Conservation (phyloP, 2,113 vertebrate genomes). For the Etia nguti region DNA sequence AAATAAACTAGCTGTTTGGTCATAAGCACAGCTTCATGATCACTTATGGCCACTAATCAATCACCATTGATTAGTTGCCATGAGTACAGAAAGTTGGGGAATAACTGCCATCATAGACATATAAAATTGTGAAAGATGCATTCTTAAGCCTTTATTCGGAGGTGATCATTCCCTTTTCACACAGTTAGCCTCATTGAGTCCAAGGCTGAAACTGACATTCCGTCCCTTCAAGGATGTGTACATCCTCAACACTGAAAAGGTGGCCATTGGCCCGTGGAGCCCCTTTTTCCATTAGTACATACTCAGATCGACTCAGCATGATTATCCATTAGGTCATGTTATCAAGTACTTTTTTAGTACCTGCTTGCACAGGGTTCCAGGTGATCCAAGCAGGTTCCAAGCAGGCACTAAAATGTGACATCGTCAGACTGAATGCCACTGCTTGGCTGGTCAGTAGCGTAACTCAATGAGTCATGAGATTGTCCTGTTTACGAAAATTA, state of each 20-base stretch:
- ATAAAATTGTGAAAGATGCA: background rate
- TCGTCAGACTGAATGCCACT: background rate
- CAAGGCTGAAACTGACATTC: background rate
- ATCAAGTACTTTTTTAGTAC: background rate
- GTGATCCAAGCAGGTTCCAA: background rate
- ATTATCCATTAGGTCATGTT: background rate
- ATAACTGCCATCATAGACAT: background rate
- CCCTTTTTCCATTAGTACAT: background rate
- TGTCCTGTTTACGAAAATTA: background rate
- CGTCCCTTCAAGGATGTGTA: background rate
- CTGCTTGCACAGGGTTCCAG: background rate
- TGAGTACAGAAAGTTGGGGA: background rate
- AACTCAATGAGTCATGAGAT: background rate
- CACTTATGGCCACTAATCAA: background rate
- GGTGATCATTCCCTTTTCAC: background rate
- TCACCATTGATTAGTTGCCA: background rate
- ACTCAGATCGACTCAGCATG: background rate
- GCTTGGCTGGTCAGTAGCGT: fast-evolving
- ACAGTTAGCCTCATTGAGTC: background rate
- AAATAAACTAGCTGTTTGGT: background rate
- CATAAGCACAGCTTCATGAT: background rate
- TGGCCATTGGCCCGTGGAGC: background rate
- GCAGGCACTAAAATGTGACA: background rate
- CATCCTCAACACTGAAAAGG: background rate
- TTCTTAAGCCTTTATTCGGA: background rate